Evolutionary conservation across 2,113 vertebrate genomes (phyloP), one percentile per base, ranked within the genome.

Genomic region (Lepisosteus oculatus): DNA sequence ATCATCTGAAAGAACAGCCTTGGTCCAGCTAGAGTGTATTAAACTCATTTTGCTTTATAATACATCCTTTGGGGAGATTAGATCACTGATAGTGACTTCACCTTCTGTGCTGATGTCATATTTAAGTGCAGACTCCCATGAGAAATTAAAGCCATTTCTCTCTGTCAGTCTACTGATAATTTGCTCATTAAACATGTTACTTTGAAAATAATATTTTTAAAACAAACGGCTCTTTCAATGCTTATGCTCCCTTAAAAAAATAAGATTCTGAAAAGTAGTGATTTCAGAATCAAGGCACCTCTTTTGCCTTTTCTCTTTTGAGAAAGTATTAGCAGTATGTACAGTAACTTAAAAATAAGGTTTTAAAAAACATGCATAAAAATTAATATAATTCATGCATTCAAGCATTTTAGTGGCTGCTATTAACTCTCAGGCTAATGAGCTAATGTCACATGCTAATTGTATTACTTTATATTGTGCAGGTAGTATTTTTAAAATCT

Each of bases 141-240:
- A 85, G 86, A 81, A 79, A 87, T 71, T 73, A 72, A 76, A 74
- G 77, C 77, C 77, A 72, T 65, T 6, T 79, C 81, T 74, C 69
- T 85, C 82, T 84, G 78, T 87, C 86, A 83, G 85, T 85, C 84
- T 89, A 84, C 85, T 85, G 86, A 88, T 88, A 89, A 89, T 88
- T 83, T 85, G 68, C 80, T 89, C 79, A 85, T 90, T 91, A 88
- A 88, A 87, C 80, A 67, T 89, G 86, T 78, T 80, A 80, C 82
- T 87, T 72, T 66, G 70, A 82, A 74, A 73, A 80, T 82, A 87
- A 80, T 71, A 56, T 80, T 75, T 9, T 5, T 51, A 1, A 51
- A 51, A 51, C 9, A 51, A 51, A 77, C 80, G 74, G 51, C 72
- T 74, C 72, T 78, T 78, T 88, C 62, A 75, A 80, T 80, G 86